phyloP scores from a whole-genome alignment of 2,797 vertebrate species.

The Podarcis lilfordi region DNA sequence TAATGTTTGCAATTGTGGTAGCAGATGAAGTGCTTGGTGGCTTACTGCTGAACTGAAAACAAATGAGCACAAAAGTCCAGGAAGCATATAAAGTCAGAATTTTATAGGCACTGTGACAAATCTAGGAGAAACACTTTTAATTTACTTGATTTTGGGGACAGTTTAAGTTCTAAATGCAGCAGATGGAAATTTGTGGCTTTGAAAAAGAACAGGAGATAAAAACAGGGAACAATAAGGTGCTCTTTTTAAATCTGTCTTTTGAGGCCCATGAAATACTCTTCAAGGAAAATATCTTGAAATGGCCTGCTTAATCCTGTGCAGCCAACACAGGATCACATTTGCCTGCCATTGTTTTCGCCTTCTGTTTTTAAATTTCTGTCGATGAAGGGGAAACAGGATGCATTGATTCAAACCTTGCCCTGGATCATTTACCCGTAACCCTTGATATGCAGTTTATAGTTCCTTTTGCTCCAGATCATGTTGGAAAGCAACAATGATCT shows the following conservation, averaged over 20 bases:
- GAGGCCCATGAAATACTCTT: conserved; percentile 21
- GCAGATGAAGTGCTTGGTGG: conserved; percentile 13
- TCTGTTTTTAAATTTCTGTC: conserved; percentile 33
- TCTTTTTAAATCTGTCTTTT: conserved; percentile 21
- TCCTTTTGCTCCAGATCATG: conserved; percentile 27
- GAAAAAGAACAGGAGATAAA: conserved; percentile 44
- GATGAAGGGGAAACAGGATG: not conserved
- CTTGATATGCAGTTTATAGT: conserved; percentile 59
- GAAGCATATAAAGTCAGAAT: not conserved
- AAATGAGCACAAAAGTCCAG: not conserved
- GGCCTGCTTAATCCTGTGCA: not conserved
- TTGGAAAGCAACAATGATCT: not conserved
- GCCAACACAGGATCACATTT: conserved; percentile 18
- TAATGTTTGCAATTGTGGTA: conserved; percentile 11
- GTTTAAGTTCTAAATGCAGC: conserved; percentile 21
- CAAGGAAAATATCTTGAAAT: not conserved
- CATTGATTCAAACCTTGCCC: conserved; percentile 35
- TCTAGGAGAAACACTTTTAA: conserved; percentile 19
- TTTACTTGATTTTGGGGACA: conserved; percentile 31
- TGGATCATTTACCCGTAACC: conserved; percentile 45
- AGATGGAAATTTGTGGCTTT: conserved; percentile 17
- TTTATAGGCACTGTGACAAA: not conserved
- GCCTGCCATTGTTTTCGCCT: conserved; percentile 13
- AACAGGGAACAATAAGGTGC: conserved; percentile 17
- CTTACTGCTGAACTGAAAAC: conserved; percentile 11